Evolutionary conservation across 1,140 invertebrate species (phyloP), one percentile per base, ranked within the genome.

Genomic region (Pseudomyrmex concolor): DNA sequence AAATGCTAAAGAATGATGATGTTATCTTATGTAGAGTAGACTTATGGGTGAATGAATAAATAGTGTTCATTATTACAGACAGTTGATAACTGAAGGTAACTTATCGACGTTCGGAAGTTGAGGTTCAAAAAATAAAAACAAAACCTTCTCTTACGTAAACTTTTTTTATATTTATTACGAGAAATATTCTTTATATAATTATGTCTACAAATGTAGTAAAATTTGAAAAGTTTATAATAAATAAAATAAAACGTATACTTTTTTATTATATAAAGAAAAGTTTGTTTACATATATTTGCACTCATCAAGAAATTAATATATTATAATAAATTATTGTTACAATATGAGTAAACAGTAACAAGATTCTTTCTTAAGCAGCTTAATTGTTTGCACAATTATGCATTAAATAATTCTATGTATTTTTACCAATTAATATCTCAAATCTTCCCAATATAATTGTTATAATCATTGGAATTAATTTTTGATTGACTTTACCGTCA

Each of bases 311-410:
- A 59, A 48, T 45, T 19, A 5, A 17, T 54, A 13, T 15, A 48
- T 13, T 64, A 59, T 13, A 71, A 80, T 59, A 71, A 80, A 50
- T 80, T 71, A 71, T 80, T 80, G 34, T 34, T 59, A 17, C 50
- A 12, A 78, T 78, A 57, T 7, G 12, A 59, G 7, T 59, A 80
- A 80, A 80, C 19, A 71, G 70, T 12, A 59, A 70, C 19, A 3
- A 48, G 19, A n/a, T 34, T 34, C 19, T 70, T 34, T 25, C 34
- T 34, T 34, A 50, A 80, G 3, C 45, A 54, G 10, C 43, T 48
- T 19, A 80, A 9, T 25, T 48, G 10, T 48, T 78, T 9, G 12
- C 19, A 7, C 34, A 34, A 34, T 34, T 34, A 34, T 34, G 34
- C 34, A 55, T 55, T 43, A 67, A 67, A 45, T 17, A 59, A 68